Percentiles rank a stretch among this genome's conserved stretches.
Conservation (phyloP, 2,113 vertebrate genomes). For the Alces alces region DNA sequence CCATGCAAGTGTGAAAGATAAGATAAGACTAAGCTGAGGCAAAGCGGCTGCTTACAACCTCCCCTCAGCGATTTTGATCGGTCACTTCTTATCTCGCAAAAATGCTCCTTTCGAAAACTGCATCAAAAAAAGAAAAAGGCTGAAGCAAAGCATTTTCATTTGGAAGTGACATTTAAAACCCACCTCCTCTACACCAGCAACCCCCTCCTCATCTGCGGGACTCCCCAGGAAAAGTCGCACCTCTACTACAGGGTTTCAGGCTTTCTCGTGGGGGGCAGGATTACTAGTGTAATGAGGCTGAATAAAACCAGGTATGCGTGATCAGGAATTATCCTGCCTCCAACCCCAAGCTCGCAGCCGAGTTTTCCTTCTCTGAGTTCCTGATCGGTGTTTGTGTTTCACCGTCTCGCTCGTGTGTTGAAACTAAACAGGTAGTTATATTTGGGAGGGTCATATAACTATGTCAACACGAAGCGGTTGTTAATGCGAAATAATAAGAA, state of each 20-base stretch:
- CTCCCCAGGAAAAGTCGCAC: constrained; percentile 59
- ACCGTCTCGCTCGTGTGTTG: not conserved
- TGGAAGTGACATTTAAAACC: constrained; percentile 74
- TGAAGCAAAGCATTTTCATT: constrained; percentile 70
- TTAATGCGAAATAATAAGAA: constrained; percentile 42
- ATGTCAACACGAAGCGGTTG: constrained; percentile 24
- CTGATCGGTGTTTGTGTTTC: constrained; percentile 12
- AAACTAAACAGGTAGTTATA: constrained; percentile 51
- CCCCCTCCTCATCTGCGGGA: constrained; percentile 35
- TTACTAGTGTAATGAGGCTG: constrained; percentile 70
- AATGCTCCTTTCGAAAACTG: constrained; percentile 81
- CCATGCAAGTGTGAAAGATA: constrained; percentile 83
- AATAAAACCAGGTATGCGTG: constrained; percentile 59
- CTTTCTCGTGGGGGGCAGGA: constrained; percentile 64
- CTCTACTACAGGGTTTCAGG: constrained; percentile 41
- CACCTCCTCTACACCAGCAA: not conserved
- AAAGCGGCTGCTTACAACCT: constrained; percentile 82
- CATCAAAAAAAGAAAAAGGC: constrained; percentile 66
- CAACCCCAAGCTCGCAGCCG: not conserved
- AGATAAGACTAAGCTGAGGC: constrained; percentile 84
- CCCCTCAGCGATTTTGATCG: constrained; percentile 81
- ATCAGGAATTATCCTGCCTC: constrained; percentile 53
- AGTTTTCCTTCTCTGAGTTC: constrained; percentile 23
- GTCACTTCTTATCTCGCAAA: constrained; percentile 82
- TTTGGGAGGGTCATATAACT: constrained; percentile 41